phyloP scores from a whole-genome alignment of 2,797 vertebrate species.

The Siniperca obscura region DNA sequence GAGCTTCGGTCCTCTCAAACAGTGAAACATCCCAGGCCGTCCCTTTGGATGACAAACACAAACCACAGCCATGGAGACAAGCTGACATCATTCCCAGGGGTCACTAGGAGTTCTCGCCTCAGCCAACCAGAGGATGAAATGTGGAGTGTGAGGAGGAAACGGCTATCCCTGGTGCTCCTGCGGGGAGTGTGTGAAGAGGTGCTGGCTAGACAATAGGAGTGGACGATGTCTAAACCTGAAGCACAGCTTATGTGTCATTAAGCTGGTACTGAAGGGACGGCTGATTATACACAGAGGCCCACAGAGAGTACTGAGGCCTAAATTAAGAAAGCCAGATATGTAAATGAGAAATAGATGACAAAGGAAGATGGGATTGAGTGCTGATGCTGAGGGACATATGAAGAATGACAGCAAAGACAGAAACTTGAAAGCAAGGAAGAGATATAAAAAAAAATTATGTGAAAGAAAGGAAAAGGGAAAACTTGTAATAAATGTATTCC shows the following conservation, averaged over 20 bases:
- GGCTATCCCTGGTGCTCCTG: background rate
- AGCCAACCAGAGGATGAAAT: conserved; percentile 40
- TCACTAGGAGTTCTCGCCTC: conserved; percentile 1
- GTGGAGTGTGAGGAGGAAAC: background rate
- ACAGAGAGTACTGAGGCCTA: background rate
- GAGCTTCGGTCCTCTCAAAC: conserved; percentile 31
- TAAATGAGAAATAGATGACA: background rate
- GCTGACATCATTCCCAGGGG: conserved; percentile 47
- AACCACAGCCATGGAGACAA: conserved; percentile 50
- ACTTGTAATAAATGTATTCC: background rate
- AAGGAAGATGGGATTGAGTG: background rate
- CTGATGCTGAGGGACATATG: too few relatives aligned
- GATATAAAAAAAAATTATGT: background rate
- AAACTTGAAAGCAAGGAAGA: background rate
- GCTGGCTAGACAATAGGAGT: background rate
- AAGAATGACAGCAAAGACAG: too few relatives aligned
- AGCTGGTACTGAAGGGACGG: background rate
- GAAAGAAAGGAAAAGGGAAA: background rate
- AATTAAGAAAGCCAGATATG: background rate
- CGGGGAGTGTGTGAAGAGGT: conserved; percentile 1
- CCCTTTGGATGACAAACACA: conserved; percentile 45
- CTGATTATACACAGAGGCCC: background rate
- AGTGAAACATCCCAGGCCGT: conserved; percentile 41
- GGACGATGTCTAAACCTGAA: conserved; percentile 12
- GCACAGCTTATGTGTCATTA: background rate